Conservation (phyloP, 2,888 invertebrate genomes). For the Tholera decimalis region DNA sequence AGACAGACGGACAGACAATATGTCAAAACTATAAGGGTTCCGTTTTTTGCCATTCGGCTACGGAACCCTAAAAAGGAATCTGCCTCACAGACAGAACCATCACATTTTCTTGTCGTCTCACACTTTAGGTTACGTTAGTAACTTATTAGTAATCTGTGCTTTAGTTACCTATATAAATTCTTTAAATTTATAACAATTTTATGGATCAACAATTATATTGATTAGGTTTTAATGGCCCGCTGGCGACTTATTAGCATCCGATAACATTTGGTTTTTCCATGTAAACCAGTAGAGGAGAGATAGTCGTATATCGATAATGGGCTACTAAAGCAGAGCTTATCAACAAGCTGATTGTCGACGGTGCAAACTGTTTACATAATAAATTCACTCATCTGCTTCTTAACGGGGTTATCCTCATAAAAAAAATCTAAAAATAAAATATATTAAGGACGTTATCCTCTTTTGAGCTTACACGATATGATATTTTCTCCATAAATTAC, state of each 20-base stretch:
- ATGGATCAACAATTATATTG: constrained; percentile 34
- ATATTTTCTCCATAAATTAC: neutral
- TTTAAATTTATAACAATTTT: constrained; percentile 15
- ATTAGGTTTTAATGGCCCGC: constrained; percentile 28
- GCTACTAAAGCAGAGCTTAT: constrained; percentile 10
- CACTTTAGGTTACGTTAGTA: too few relatives aligned
- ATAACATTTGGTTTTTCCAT: neutral
- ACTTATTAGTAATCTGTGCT: too few relatives aligned
- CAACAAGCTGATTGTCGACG: constrained; percentile 36
- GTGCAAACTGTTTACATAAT: constrained; percentile 9
- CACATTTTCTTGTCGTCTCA: too few relatives aligned
- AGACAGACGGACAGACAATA: too few relatives aligned
- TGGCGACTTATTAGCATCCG: constrained; percentile 33
- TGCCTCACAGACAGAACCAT: too few relatives aligned
- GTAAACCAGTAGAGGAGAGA: constrained; percentile 5
- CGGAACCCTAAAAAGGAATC: too few relatives aligned
- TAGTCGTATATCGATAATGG: neutral
- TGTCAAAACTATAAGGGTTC: too few relatives aligned
- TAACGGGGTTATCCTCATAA: neutral
- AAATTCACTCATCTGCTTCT: neutral
- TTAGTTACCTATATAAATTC: too few relatives aligned
- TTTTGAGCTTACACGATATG: neutral
- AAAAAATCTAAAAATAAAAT: too few relatives aligned
- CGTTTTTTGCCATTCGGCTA: too few relatives aligned
- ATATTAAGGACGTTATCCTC: neutral